phyloP scores from a whole-genome alignment of 2,113 vertebrate species.

The Lota lota region DNA sequence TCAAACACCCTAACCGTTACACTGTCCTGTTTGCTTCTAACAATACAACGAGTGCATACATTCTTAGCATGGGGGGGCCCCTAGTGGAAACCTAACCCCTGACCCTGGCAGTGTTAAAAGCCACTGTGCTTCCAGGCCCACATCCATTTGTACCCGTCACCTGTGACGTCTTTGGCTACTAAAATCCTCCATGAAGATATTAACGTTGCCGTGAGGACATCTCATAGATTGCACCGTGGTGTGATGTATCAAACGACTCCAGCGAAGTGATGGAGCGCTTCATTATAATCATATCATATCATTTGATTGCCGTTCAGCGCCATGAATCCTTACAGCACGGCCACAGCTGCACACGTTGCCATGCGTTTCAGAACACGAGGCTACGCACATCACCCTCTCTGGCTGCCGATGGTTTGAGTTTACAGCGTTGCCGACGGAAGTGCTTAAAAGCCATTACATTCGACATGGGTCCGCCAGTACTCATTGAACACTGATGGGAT shows the following conservation, averaged over 20 bases:
- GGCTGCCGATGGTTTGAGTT: too few relatives aligned
- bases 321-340: background rate
- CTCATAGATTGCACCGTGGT: constrained; percentile 29
- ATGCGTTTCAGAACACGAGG: too few relatives aligned
- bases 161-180: constrained; percentile 8
- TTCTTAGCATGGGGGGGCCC: background rate
- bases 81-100: constrained; percentile 27
- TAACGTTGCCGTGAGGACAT: constrained; percentile 26
- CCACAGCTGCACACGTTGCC: too few relatives aligned
- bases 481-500: too few relatives aligned
- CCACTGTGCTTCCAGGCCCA: too few relatives aligned
- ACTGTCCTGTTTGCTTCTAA: background rate
- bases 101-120: background rate
- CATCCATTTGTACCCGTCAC: too few relatives aligned
- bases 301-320: constrained; percentile 18
- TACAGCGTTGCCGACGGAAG: too few relatives aligned
- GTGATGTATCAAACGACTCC: constrained; percentile 34
- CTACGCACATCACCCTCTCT: too few relatives aligned
- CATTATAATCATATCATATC: constrained; percentile 17
- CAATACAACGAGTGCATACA: background rate
- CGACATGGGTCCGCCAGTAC: too few relatives aligned
- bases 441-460: too few relatives aligned
- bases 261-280: constrained; percentile 40
- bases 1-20: too few relatives aligned
- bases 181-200: constrained; percentile 33